Percentiles rank a stretch among this genome's conserved stretches.
These are phyloP conservation scores for Aromia moschata DNA, from an alignment of 2,888 invertebrate species.

Conservation along the genomic window DNA sequence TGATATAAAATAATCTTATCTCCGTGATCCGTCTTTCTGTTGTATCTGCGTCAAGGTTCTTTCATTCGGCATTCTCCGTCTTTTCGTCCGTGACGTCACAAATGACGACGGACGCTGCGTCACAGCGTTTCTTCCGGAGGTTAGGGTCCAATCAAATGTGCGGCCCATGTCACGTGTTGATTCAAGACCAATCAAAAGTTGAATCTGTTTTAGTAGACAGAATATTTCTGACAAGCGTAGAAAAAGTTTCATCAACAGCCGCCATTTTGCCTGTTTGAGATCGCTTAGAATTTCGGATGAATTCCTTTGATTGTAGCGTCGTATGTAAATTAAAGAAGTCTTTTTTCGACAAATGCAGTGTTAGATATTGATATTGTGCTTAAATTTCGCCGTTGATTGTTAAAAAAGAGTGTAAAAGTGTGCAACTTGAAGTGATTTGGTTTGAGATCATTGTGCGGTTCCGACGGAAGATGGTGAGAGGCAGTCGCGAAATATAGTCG, in stretches of 20 bases:
- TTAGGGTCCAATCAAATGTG: conserved; percentile 59
- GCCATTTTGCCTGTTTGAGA: conserved; percentile 90
- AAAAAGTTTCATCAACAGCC: conserved; percentile 96
- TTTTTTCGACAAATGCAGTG: conserved; percentile 60
- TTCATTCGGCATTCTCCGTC: conserved; percentile 37
- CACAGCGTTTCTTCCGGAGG: conserved; percentile 61
- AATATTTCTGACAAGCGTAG: conserved; percentile 91
- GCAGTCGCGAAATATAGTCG: conserved; percentile 67
- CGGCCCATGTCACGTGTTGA: conserved; percentile 63
- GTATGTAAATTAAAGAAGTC: conserved; percentile 59
- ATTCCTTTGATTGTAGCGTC: conserved; percentile 74
- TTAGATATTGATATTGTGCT: conserved; percentile 55
- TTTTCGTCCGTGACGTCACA: conserved; percentile 54
- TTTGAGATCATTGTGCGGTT: conserved; percentile 77
- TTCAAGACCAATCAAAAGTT: conserved; percentile 59
- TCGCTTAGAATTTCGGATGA: conserved; percentile 80
- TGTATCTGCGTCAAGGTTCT: conserved; percentile 29
- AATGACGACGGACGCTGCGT: conserved; percentile 62
- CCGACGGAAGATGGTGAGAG: conserved; percentile 80
- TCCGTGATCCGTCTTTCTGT: conserved; percentile 25
- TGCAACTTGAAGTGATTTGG: conserved; percentile 71
- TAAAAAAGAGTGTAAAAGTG: conserved; percentile 66
- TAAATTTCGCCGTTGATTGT: conserved; percentile 60
- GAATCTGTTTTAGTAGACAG: conserved; percentile 64
- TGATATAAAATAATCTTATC: conserved; percentile 30